A percentile compares a stretch with the other conserved stretches of the same genome.
Evolutionary conservation across 30 jellyfish, hydroid and myxozoan species (phyloP).

Genomic region (Hydractinia symbiolongicarpus): DNA sequence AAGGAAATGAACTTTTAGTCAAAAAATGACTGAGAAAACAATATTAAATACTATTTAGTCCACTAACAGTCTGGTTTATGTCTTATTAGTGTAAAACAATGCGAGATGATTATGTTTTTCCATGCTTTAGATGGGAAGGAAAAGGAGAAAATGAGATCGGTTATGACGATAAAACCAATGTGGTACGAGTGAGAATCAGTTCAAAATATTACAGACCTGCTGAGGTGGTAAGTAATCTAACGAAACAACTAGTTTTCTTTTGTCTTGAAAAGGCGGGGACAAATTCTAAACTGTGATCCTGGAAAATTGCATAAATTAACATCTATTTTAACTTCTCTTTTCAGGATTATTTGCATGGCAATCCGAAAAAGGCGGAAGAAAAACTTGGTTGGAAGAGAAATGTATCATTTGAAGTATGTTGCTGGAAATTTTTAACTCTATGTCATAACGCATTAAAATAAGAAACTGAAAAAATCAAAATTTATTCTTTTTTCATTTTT

Average conservation of each 20-base stretch:
- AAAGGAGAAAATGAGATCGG: slow-evolving; percentile 76
- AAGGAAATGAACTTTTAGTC: no score
- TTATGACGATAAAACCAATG: slow-evolving; percentile 40
- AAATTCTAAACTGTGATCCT: no score
- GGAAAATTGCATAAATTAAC: neutral
- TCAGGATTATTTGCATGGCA: slow-evolving; percentile 82
- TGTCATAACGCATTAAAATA: no score
- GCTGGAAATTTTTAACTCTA: neutral
- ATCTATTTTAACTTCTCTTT: neutral
- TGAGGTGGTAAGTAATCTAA: slow-evolving; percentile 73
- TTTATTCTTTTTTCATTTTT: neutral
- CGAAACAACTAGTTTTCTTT: neutral
- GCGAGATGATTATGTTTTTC: no score
- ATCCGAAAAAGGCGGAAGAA: slow-evolving; percentile 72
- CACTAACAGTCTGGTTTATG: no score
- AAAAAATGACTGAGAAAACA: no score
- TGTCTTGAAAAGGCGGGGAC: neutral
- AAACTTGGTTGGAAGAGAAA: slow-evolving; percentile 72
- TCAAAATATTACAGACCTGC: slow-evolving; percentile 92
- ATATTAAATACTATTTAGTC: no score
- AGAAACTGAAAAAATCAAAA: no score
- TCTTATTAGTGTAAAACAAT: no score
- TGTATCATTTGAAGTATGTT: slow-evolving; percentile 56
- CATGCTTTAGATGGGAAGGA: slow-evolving; percentile 74
- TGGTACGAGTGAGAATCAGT: slow-evolving; percentile 69